These are phyloP conservation scores for Lepus timidus DNA, from an alignment of 2,113 vertebrate species.

Conservation along the genomic window DNA sequence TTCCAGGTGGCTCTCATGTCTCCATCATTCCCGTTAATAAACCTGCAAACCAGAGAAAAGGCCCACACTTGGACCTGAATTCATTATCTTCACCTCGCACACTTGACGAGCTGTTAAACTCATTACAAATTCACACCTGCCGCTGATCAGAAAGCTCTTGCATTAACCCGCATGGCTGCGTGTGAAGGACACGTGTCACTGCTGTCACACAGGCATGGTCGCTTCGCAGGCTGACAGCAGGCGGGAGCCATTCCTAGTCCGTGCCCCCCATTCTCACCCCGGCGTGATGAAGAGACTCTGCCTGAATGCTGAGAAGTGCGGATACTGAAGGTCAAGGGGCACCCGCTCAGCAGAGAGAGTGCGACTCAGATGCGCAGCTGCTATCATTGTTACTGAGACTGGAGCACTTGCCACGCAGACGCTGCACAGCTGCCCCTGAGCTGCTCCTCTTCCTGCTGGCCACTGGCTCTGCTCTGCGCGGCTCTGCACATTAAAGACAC, in stretches of 20 bases:
- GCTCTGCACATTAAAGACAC: neutral
- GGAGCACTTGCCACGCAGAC: neutral
- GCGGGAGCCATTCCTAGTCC: constrained; percentile 44
- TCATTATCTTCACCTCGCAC: constrained; percentile 79
- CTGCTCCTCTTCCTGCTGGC: neutral
- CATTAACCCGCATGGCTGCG: constrained; percentile 42
- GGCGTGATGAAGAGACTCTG: neutral
- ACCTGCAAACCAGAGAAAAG: constrained; percentile 63
- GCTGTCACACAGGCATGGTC: neutral
- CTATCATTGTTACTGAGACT: constrained; percentile 11
- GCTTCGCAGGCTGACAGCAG: constrained; percentile 37
- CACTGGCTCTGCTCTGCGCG: neutral
- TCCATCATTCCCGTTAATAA: constrained; percentile 67
- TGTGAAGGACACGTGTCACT: neutral
- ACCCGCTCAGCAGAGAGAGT: neutral
- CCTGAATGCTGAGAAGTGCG: constrained; percentile 32
- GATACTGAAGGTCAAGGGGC: neutral
- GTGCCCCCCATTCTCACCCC: neutral
- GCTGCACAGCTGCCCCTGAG: neutral
- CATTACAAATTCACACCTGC: constrained; percentile 83
- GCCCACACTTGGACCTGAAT: constrained; percentile 73
- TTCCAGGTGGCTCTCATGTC: neutral
- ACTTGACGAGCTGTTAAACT: constrained; percentile 82
- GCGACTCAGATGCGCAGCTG: neutral
- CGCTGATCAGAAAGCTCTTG: constrained; percentile 62